Conservation (phyloP, 2,113 vertebrate species). For the Pachypanchax playfairii region DNA sequence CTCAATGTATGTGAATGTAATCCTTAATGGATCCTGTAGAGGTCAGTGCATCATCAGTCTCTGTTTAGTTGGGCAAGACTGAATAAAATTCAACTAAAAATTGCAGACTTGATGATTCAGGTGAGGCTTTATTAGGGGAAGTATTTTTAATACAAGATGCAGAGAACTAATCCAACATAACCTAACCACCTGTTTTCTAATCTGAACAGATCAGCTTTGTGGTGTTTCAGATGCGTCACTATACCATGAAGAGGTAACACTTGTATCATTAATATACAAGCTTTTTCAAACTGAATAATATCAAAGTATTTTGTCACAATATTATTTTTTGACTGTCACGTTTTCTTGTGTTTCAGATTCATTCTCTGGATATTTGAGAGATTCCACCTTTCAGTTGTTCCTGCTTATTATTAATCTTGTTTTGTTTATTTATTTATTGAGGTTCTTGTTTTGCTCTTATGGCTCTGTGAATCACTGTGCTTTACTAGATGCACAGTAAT, state of each 20-base stretch:
- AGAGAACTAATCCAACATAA: neutral
- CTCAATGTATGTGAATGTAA: too few relatives aligned
- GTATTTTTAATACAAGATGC: neutral
- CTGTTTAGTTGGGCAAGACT: too few relatives aligned
- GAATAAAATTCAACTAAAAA: neutral
- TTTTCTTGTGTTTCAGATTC: neutral
- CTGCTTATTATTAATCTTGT: neutral
- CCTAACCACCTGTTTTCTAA: slow-evolving; percentile 33
- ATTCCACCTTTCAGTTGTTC: neutral
- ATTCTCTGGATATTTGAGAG: neutral
- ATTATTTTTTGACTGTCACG: neutral
- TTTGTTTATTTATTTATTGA: neutral
- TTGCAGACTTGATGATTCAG: neutral
- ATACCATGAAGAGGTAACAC: neutral
- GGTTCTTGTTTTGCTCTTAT: slow-evolving; percentile 23
- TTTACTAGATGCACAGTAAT: slow-evolving; percentile 24
- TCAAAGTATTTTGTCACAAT: neutral
- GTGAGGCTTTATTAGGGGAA: neutral
- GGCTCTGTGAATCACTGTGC: slow-evolving; percentile 20
- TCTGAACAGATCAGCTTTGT: slow-evolving; percentile 32
- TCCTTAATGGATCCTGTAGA: slow-evolving; percentile 35
- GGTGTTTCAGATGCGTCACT: slow-evolving; percentile 3
- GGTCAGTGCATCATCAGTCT: too few relatives aligned
- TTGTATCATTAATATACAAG: neutral
- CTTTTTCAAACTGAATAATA: neutral